Evolutionary conservation across 1,140 invertebrate genomes (phyloP), one percentile per base, ranked within the genome.

Genomic region (Hydropsyche tenuis): DNA sequence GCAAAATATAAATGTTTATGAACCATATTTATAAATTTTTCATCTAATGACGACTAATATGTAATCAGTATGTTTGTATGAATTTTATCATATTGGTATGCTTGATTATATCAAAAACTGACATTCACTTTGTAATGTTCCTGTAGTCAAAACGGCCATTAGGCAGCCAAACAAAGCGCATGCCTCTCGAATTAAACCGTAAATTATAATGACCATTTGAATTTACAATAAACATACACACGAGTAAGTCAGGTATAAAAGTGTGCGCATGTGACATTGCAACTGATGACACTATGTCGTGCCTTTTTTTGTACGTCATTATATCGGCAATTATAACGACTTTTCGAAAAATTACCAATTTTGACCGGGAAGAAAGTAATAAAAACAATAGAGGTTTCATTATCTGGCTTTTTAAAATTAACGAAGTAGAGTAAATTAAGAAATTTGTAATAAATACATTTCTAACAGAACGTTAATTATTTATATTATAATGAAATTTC

Each of bases 71-170:
- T n/a, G n/a, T n/a, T n/a, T n/a, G n/a, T n/a, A n/a, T n/a, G n/a
- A n/a, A n/a, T n/a, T n/a, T n/a, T n/a, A n/a, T n/a, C n/a, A n/a
- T n/a, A n/a, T n/a, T n/a, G n/a, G n/a, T n/a, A n/a, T n/a, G n/a
- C n/a, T n/a, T n/a, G 7, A 62, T 62, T 23, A 22, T 23, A 62
- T 22, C 2, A 62, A 27, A 23, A 20, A 62, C 18, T 20, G 18
- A 20, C 12, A 22, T 11, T 20, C 18, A 27, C 27, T 63, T 63
- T 63, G 9, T 63, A 37, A 16, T 16, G 6, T 37, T n/a, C 42
- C 63, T 14, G 65, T 68, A 68, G 65, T 68, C 45, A 68, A 68
- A 68, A 68, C 65, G 65, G n/a, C 65, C 43, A 68, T 68, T 68
- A 68, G 65, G 42, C 45, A 18, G 27, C 42, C 12, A 66, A 68